These are phyloP conservation scores for Brachylomia viminalis DNA, from an alignment of 2,888 invertebrate genomes.

Conservation along the genomic window DNA sequence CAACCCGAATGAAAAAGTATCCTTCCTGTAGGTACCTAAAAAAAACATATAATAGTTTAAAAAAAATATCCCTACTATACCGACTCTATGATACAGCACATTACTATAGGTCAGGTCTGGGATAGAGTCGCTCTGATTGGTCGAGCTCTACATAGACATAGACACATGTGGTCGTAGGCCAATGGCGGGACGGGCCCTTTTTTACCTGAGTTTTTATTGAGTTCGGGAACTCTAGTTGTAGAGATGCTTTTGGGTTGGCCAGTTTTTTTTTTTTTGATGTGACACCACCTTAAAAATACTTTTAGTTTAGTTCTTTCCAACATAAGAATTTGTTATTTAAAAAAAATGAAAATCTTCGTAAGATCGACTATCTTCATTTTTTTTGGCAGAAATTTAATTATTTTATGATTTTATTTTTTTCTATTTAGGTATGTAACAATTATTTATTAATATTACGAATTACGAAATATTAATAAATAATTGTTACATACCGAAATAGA, in stretches of 20 bases:
- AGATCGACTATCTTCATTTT: not conserved
- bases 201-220: conserved; percentile 59
- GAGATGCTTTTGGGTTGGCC: conserved; percentile 2
- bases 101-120: conserved; percentile 47
- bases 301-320: not conserved
- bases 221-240: conserved; percentile 9
- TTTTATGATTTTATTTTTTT: not conserved
- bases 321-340: too few relatives aligned
- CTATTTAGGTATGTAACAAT: not conserved
- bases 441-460: not conserved
- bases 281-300: not conserved
- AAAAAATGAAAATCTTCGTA: not conserved
- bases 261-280: not conserved
- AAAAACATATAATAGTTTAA: too few relatives aligned
- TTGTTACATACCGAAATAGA: not conserved
- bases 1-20: not conserved
- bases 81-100: conserved; percentile 17
- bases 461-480: not conserved
- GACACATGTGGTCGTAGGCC: conserved; percentile 50
- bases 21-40: not conserved
- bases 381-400: not conserved
- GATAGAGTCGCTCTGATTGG: conserved; percentile 43
- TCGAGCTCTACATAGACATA: conserved; percentile 49
- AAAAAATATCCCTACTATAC: conserved; percentile 37
- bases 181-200: conserved; percentile 45